Percentiles rank a stretch among this genome's conserved stretches.
Evolutionary conservation across 2,113 vertebrate species (phyloP).

Genomic region (Tragelaphus imberbis): DNA sequence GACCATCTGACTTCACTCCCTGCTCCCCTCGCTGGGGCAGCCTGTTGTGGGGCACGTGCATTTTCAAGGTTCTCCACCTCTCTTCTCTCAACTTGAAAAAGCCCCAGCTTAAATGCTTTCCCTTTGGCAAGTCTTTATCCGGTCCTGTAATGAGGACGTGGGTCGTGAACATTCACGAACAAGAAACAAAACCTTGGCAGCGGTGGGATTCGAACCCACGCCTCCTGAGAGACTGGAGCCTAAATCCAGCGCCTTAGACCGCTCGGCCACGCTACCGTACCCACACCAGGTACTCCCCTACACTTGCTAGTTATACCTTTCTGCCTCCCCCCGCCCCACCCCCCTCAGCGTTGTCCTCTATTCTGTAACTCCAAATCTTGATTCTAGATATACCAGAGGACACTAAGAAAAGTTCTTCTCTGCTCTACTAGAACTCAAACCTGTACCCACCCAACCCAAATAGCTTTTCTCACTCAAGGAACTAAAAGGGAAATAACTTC

Average conservation of each 20-base stretch:
- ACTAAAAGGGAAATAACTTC: background rate
- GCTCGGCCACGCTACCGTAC: constrained; percentile 71
- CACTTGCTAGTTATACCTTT: background rate
- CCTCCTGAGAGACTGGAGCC: constrained; percentile 79
- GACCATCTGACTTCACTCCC: background rate
- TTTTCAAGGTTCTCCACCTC: background rate
- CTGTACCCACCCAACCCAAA: too few species aligned
- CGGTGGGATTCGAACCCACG: constrained; percentile 79
- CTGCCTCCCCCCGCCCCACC: too few species aligned
- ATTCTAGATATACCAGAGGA: background rate
- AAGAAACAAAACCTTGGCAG: constrained; percentile 48
- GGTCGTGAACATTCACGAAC: accelerated
- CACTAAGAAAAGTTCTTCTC: background rate
- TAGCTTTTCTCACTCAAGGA: background rate
- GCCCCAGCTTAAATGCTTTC: background rate
- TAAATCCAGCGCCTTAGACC: constrained; percentile 81
- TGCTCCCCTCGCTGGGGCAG: background rate
- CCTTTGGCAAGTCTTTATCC: background rate
- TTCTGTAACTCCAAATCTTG: accelerated
- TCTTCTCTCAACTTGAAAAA: background rate
- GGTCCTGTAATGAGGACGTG: background rate
- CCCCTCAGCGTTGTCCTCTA: accelerated
- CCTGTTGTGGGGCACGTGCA: background rate
- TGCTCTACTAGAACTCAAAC: background rate
- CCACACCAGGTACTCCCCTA: accelerated